Percentiles rank a stretch among this genome's conserved stretches.
These are phyloP conservation scores for Pseudoatta argentina DNA, from an alignment of 1,140 invertebrate species.

Conservation along the genomic window DNA sequence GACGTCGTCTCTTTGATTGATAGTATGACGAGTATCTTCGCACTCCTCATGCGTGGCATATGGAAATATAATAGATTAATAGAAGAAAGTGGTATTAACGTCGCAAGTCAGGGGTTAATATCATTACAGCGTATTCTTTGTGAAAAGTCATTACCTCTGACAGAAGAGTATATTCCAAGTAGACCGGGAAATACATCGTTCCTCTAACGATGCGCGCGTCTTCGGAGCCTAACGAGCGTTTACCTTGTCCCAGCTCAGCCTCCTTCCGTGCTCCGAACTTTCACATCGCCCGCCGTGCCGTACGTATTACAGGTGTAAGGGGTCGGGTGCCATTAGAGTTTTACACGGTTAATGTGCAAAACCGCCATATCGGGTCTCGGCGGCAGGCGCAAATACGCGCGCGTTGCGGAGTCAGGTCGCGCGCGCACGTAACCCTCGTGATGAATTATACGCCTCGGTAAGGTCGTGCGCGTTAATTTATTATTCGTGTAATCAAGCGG, in stretches of 20 bases:
- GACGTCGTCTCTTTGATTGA: slow-evolving; percentile 10
- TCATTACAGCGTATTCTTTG: slow-evolving; percentile 32
- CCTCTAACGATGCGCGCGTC: slow-evolving; percentile 40
- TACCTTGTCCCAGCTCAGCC: slow-evolving; percentile 52
- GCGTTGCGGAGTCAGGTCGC: slow-evolving; percentile 46
- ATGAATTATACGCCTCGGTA: slow-evolving; percentile 83
- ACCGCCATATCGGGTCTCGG: slow-evolving; percentile 59
- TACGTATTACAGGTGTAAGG: slow-evolving; percentile 70
- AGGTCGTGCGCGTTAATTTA: slow-evolving; percentile 83
- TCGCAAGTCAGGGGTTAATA: slow-evolving; percentile 19
- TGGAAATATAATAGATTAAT: slow-evolving; percentile 18
- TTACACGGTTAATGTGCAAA: slow-evolving; percentile 81
- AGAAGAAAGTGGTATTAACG: slow-evolving; percentile 13
- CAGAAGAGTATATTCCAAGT: slow-evolving; percentile 29
- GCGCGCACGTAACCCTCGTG: slow-evolving; percentile 77
- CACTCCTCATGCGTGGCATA: slow-evolving; percentile 6
- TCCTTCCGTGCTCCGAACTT: slow-evolving; percentile 69
- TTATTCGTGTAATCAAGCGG: slow-evolving; percentile 80
- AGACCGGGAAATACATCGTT: slow-evolving; percentile 57
- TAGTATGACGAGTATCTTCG: slow-evolving; percentile 14
- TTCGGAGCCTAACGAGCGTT: slow-evolving; percentile 65
- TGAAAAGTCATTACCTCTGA: slow-evolving; percentile 45
- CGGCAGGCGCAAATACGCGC: slow-evolving; percentile 50
- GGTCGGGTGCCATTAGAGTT: slow-evolving; percentile 77
- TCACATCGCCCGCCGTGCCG: slow-evolving; percentile 67